Evolutionary conservation across 2,888 invertebrate species (phyloP), one percentile per base, ranked within the genome.

Genomic region (Cremastinae sp.): DNA sequence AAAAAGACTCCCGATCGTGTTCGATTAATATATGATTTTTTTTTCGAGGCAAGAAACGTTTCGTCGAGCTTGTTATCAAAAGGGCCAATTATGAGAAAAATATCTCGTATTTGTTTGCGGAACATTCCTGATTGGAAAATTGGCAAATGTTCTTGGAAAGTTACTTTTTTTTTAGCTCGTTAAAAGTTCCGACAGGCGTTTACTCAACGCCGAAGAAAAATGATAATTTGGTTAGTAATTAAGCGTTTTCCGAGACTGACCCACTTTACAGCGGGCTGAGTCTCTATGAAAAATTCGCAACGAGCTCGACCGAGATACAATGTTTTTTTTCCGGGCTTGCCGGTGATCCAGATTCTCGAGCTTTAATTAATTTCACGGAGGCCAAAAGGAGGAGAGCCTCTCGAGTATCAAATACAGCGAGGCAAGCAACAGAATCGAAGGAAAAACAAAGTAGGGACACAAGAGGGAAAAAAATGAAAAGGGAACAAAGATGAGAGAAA

Each of bases 361-460:
- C 61, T 64, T 77, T 77, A 77, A 77, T 77, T 77, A 77, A 77
- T 77, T 69, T 77, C 51, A 49, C 53, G 53, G 2, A 22, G 47
- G 45, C 47, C 41, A 43, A 59, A 65, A 65, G 65, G 65, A 20
- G 43, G 70, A 70, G 65, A 20, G 43, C 76, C 65, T 56, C 59
- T 16, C 38, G 74, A 66, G 71, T 68, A 41, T 65, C 20, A 58
- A n/a, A 22, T 9, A 54, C 28, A 51, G 43, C 53, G 16, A 49
- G 61, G n/a, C 10, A 28, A 12, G 28, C 28, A 28, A 28, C 28
- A 20, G 49, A 34, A 53, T 38, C 43, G 28, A 54, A 8, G 12
- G 22, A 41, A 56, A n/a, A 36, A 34, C 10, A 4, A 51, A 34
- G 10, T 41, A 68, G 43, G 12, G 10, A 47, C n/a, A 28, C 18